These are phyloP conservation scores for Thelaira solivaga DNA, from an alignment of 2,888 invertebrate species.

Conservation along the genomic window DNA sequence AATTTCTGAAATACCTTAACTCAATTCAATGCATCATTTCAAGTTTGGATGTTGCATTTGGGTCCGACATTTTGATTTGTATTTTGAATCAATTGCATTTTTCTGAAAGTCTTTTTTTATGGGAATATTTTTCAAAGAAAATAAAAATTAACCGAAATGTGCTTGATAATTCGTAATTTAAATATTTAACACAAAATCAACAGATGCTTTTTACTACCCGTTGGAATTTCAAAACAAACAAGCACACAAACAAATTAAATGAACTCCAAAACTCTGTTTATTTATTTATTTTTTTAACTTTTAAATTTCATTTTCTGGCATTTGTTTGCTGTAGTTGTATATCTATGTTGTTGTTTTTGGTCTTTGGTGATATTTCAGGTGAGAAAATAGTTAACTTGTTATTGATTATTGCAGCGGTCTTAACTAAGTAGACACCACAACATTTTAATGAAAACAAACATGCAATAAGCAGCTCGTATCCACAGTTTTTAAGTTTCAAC, in stretches of 20 bases:
- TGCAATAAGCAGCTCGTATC: constrained; percentile 46
- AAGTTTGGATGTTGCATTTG: no score
- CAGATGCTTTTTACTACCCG: constrained; percentile 50
- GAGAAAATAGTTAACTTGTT: constrained; percentile 57
- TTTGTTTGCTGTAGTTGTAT: constrained; percentile 18
- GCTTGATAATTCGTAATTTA: neutral
- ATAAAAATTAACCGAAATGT: no score
- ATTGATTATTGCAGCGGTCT: constrained; percentile 53
- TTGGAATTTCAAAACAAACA: constrained; percentile 48
- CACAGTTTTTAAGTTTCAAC: constrained; percentile 29
- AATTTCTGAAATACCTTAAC: no score
- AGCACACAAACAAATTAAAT: constrained; percentile 47
- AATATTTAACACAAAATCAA: constrained; percentile 26
- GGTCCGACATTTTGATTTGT: no score
- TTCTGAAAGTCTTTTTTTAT: no score
- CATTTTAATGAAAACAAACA: constrained; percentile 49
- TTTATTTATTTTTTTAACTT: no score
- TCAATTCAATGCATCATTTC: no score
- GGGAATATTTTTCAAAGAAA: no score
- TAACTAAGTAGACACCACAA: constrained; percentile 50
- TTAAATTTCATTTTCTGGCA: constrained; percentile 35
- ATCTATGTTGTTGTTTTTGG: neutral
- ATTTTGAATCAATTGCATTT: no score
- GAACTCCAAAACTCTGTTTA: constrained; percentile 47
- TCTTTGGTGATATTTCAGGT: constrained; percentile 46